A percentile compares a stretch with the other conserved stretches of the same genome.
Evolutionary conservation across 2,113 vertebrate species (phyloP).

Genomic region (Oryzias melastigma): DNA sequence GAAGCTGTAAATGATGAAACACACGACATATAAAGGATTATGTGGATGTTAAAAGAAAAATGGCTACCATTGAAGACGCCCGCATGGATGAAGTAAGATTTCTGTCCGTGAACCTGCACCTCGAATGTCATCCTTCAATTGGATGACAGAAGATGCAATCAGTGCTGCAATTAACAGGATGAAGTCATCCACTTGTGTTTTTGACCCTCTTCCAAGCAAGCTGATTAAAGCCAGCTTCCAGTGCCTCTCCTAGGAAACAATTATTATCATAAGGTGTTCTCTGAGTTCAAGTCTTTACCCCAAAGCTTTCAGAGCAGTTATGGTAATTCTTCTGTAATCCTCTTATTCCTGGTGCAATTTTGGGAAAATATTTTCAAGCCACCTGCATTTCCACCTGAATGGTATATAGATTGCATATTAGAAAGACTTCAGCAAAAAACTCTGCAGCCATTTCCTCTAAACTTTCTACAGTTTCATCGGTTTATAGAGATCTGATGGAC

Average conservation of each 20-base stretch:
- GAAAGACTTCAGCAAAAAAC: background rate
- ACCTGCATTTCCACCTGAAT: background rate
- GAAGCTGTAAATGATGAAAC: conserved; percentile 3
- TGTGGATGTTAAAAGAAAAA: conserved; percentile 5
- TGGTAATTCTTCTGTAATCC: conserved; percentile 19
- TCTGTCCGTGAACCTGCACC: conserved; percentile 31
- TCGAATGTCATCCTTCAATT: conserved; percentile 30
- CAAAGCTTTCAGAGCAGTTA: conserved; percentile 11
- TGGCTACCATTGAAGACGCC: conserved; percentile 1
- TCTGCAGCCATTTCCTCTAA: background rate
- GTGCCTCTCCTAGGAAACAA: conserved; percentile 28
- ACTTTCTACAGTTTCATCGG: background rate
- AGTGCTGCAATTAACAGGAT: conserved; percentile 55
- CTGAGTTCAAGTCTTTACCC: conserved; percentile 4
- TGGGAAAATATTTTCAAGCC: conserved; percentile 4
- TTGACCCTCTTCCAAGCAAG: conserved; percentile 44
- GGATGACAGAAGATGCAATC: conserved; percentile 62
- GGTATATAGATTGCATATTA: background rate
- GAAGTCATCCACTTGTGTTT: conserved; percentile 46
- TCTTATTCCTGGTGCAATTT: background rate
- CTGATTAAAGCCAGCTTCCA: conserved; percentile 36
- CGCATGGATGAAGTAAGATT: conserved; percentile 15
- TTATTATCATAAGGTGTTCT: conserved; percentile 30
- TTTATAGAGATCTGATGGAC: no score
- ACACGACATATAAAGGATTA: conserved; percentile 8